Base-by-base conservation (phyloP, 2,113 vertebrate species). In the Chloropsis cyanopogon region DNA sequence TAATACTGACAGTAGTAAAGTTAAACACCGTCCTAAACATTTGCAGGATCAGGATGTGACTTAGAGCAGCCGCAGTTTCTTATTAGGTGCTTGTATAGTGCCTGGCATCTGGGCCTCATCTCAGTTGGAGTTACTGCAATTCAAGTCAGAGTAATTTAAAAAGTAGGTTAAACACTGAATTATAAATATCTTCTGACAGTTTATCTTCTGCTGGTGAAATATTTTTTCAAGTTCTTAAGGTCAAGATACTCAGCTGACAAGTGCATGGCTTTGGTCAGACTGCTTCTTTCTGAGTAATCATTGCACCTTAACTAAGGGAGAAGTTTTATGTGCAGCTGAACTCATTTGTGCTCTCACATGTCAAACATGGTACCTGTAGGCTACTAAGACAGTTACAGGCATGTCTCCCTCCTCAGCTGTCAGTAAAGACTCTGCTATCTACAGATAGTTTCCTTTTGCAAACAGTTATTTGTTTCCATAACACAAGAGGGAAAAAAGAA, bases 81-180 rank as follows among this genome's bases (percentile, higher is more conserved):
- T 93, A 70, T 83, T 86, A 92, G 85, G 92, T 90, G 69, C 88
- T 92, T 81, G 44, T 56, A 60, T 15, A 64, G 53, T 60, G 60
- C 82, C 68, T 93, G 85, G 85, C 71, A 81, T 90, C 72, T 96
- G 88, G 64, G 56, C 90, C 52, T 23, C 71, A 78, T 94, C 71
- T 93, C 86, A 41, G 52, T 11, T 81, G 56, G 71, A 90, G 72
- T 90, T 92, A 92, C 76, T 90, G 82, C 82, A 93, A 93, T 83
- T 92, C 80, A 95, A 90, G 23, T 60, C 68, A 69, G 37, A 71
- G 52, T 68, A 92, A 88, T 94, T 92, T 83, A 20, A 93, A 94
- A 95, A 96, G 86, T 61, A 88, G 54, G 61, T 77, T 90, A 93
- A 95, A 90, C 71, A 86, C 21, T 70, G 73, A 91, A 82, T 85